Percentiles rank a stretch among this genome's conserved stretches.
phyloP scores from a whole-genome alignment of 2,113 vertebrate species.

The Alethe castanea region DNA sequence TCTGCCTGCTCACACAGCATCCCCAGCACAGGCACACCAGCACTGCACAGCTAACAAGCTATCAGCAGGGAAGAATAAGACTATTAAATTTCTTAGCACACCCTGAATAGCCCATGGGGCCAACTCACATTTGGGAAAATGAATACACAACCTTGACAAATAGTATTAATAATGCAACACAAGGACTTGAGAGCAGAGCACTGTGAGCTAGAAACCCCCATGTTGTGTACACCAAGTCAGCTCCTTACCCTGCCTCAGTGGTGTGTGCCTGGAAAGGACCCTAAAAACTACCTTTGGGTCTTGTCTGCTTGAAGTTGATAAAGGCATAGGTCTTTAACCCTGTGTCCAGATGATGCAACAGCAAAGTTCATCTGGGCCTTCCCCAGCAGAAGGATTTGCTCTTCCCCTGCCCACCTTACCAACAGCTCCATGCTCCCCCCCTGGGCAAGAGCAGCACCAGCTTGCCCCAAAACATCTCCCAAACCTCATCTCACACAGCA shows the following conservation, averaged over 20 bases:
- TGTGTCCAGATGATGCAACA: neutral
- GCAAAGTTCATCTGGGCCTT: neutral
- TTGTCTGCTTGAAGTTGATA: neutral
- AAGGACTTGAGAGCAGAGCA: neutral
- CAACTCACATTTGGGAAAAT: neutral
- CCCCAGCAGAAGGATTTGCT: neutral
- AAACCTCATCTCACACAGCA: neutral
- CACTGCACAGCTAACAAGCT: neutral
- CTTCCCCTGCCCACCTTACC: neutral
- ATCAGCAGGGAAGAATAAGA: neutral
- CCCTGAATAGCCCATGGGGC: neutral
- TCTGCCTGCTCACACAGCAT: neutral
- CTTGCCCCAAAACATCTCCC: neutral
- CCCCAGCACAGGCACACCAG: neutral
- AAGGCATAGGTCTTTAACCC: neutral
- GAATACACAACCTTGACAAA: neutral
- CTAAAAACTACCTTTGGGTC: neutral
- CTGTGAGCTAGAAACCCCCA: neutral
- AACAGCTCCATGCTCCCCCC: neutral
- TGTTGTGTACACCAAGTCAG: rapidly evolving
- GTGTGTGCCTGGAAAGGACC: neutral
- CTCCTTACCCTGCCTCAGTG: neutral
- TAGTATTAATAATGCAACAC: neutral
- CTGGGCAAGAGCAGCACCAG: neutral
- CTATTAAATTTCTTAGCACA: slow-evolving; percentile 14